Evolutionary conservation across 2,113 vertebrate genomes (phyloP), one percentile per base, ranked within the genome.

Genomic region (Patagioenas fasciata): DNA sequence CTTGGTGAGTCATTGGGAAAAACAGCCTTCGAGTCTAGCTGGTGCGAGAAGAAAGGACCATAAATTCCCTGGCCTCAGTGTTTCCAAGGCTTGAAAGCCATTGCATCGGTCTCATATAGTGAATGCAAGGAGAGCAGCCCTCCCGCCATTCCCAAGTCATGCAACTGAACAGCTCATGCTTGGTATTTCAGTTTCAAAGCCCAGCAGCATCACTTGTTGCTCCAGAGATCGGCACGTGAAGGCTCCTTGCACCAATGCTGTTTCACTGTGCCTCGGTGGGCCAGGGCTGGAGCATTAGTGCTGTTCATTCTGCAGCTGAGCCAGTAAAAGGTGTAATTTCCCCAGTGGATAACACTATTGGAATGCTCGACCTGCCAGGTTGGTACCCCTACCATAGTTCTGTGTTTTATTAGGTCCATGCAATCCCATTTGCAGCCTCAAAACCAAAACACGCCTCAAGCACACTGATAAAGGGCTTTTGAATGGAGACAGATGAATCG

Each of bases 331-430:
- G 17, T 18, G 3, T 47, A 0, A 20, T 31, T 42, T 65, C 64
- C 62, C 50, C 12, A 18, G 28, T 2, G 0, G 12, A 5, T 40
- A 13, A n/a, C 24, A 7, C 17, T 20, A 0, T 10, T 15, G 32
- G 40, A 31, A 34, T 2, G 23, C n/a, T 42, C n/a, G 29, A 42
- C 23, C 58, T 21, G 6, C 40, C 6, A 0, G 7, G 25, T 28
- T 47, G 62, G 47, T 60, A 12, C 17, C 48, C 34, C 14, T 11
- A 18, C 20, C 15, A 1, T 3, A 24, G 11, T 13, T 40, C 38
- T 36, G 19, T 29, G 7, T 42, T 77, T 61, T n/a, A 16, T 32
- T 34, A 44, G 18, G 40, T 50, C 79, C 38, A 4, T 18, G 29
- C 51, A 50, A 19, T 14, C 34, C 36, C 44, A 10, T 84, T 21